phyloP scores from a whole-genome alignment of 2,888 invertebrate genomes.

The Drosophila mimetica region DNA sequence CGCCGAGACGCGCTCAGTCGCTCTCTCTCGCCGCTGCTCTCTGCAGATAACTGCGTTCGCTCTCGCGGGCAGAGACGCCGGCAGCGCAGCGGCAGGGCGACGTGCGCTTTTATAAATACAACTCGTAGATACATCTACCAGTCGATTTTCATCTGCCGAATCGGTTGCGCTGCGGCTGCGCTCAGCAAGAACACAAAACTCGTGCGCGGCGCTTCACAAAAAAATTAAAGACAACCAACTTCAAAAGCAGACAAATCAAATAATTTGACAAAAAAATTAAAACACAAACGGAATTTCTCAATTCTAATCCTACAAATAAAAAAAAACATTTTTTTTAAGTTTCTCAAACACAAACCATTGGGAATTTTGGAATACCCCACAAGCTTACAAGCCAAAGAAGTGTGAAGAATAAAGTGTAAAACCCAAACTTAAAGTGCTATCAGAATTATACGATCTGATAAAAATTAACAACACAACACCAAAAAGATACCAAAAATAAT shows the following conservation, averaged over 20 bases:
- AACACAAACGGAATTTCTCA: constrained; percentile 5
- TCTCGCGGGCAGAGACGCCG: constrained; percentile 43
- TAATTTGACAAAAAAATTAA: not conserved
- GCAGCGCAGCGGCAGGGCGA: constrained; percentile 18
- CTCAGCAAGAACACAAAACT: constrained; percentile 78
- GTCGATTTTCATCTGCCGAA: constrained; percentile 75
- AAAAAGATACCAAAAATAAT: constrained; percentile 16
- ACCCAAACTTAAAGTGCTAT: constrained; percentile 13
- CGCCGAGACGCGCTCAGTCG: constrained; percentile 1
- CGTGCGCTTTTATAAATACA: constrained; percentile 82
- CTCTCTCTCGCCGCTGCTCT: not conserved
- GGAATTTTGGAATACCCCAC: constrained; percentile 7
- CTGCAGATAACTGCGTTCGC: constrained; percentile 35
- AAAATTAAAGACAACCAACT: constrained; percentile 4
- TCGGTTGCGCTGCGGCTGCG: constrained; percentile 74
- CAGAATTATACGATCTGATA: not conserved
- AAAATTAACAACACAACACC: constrained; percentile 7
- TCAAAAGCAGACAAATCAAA: constrained; percentile 11
- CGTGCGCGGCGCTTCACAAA: constrained; percentile 60
- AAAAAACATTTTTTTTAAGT: constrained; percentile 47
- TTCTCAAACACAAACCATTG: constrained; percentile 5
- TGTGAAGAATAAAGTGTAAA: constrained; percentile 18
- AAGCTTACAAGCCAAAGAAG: constrained; percentile 34
- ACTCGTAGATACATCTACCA: constrained; percentile 81
- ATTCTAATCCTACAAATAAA: constrained; percentile 15